A percentile compares a stretch with the other conserved stretches of the same genome.
Conservation (phyloP, 2,113 vertebrate genomes). For the Fulmarus glacialis region DNA sequence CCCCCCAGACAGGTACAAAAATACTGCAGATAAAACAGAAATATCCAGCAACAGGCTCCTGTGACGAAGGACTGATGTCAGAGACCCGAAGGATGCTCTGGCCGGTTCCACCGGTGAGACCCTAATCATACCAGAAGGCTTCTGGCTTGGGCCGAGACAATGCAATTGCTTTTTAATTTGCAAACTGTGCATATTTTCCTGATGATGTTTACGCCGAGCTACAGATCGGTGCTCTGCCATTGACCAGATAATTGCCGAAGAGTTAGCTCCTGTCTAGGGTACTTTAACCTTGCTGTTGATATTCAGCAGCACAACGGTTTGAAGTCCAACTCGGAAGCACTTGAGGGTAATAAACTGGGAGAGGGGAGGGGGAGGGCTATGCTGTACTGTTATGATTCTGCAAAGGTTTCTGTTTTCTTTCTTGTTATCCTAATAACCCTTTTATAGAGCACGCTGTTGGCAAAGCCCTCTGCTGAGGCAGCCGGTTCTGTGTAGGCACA, state of each 20-base stretch:
- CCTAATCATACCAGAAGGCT: neutral
- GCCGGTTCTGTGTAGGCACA: constrained; percentile 67
- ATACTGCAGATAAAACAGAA: neutral
- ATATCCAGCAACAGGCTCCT: neutral
- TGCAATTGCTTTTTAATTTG: constrained; percentile 45
- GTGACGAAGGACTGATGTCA: neutral
- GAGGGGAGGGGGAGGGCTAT: neutral
- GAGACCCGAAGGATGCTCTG: neutral
- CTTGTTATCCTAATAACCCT: constrained; percentile 72
- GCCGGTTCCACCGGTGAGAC: neutral
- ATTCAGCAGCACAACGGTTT: neutral
- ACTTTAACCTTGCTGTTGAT: constrained; percentile 34
- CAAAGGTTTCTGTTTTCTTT: constrained; percentile 71
- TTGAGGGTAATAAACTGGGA: constrained; percentile 46
- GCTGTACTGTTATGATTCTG: constrained; percentile 55
- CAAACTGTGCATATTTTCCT: constrained; percentile 45
- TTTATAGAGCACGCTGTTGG: constrained; percentile 63
- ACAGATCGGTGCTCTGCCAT: constrained; percentile 2
- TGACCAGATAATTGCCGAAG: constrained; percentile 40
- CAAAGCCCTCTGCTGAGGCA: constrained; percentile 71
- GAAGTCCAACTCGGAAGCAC: constrained; percentile 16
- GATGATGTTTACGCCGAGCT: constrained; percentile 3
- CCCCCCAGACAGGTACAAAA: neutral
- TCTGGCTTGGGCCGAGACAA: neutral
- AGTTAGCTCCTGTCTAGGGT: constrained; percentile 23